Evolutionary conservation across 2,797 vertebrate species (phyloP), one percentile per base, ranked within the genome.

Genomic region (Lutjanus campechanus): DNA sequence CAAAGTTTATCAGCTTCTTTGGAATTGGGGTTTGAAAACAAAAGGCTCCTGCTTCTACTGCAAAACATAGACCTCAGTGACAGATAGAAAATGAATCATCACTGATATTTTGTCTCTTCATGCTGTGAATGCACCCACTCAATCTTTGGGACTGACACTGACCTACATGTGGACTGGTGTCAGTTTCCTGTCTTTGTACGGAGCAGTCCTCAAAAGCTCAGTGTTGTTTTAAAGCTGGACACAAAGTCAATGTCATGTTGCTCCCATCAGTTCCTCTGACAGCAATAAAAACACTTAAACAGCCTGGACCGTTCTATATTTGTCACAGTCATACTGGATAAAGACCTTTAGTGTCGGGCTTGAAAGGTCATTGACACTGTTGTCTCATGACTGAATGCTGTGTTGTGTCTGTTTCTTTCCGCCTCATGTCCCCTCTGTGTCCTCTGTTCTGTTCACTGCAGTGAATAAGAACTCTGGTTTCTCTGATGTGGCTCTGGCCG

Each of bases 401-500:
- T 36, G 22, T 50, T 6, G 2, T 19, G 13, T 29, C n/a, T 29
- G 8, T 17, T 15, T 56, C 7, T 53, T 7, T 65, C 46, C 44
- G 29, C 54, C 44, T 58, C 50, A 50, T 12, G 44, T 40, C 10
- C 8, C 12, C 8, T n/a, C 9, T 59, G 11, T 66, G 11, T 63
- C 40, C 25, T 72, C 61, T 69, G 40, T 61, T 51, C 12, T 82
- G n/a, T 55, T 36, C 51, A 0, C 16, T 70, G 16, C 83, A 96
- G 98, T 97, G 95, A 96, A 93, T n/a, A 94, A 97, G 92, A 96
- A 96, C 91, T 97, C 96, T 13, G 96, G 93, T 81, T 96, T 97
- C 91, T 98, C 97, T 0, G 98, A 98, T 46, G 97, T 96, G 25
- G 97, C 98, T 16, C 94, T 99, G 76, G 98, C 97, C 0, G 98